Evolutionary conservation across 1,140 invertebrate species (phyloP).

Genomic region (Eurosta solidaginis): DNA sequence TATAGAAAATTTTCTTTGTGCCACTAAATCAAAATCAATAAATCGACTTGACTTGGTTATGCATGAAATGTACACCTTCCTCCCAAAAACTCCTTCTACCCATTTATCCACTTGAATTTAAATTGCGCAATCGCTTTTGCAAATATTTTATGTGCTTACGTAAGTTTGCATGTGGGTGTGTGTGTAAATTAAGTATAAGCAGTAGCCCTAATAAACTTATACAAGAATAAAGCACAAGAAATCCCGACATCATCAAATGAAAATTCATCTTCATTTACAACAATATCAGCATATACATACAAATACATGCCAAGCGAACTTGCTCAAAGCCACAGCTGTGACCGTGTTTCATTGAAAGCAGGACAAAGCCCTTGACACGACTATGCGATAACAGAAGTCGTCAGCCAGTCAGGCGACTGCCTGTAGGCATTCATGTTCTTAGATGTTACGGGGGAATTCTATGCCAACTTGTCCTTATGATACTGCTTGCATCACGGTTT

Average conservation of each 20-base stretch:
- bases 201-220: not conserved
- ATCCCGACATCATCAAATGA: conserved; percentile 9
- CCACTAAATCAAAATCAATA: too few species aligned
- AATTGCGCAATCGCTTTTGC: not conserved
- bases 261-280: not conserved
- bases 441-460: too few species aligned
- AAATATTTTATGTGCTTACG: not conserved
- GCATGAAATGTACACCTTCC: too few species aligned
- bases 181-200: not conserved
- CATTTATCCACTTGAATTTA: too few species aligned
- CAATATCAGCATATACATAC: not conserved
- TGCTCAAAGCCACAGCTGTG: not conserved
- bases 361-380: not conserved
- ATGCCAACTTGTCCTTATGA: not conserved
- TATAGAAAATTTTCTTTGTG: too few species aligned
- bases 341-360: not conserved
- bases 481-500: not conserved
- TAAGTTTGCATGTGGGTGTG: too few species aligned
- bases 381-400: not conserved
- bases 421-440: not conserved
- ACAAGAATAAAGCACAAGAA: not conserved
- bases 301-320: not conserved
- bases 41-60: too few species aligned
- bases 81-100: not conserved
- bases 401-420: not conserved